These are phyloP conservation scores for Neotoxoptera formosana DNA, from an alignment of 1,140 invertebrate species.

Conservation along the genomic window DNA sequence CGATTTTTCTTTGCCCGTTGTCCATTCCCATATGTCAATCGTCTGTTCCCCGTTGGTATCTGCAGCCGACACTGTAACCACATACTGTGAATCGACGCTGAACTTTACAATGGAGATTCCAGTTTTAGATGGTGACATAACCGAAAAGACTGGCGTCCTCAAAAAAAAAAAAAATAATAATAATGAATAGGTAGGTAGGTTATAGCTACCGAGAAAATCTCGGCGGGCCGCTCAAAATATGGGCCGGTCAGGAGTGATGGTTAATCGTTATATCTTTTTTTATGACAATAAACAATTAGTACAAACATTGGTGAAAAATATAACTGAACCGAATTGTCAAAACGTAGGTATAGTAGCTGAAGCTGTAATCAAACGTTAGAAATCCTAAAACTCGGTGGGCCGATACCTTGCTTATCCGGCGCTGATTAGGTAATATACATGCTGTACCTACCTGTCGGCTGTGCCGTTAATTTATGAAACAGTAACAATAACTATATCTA, in stretches of 20 bases:
- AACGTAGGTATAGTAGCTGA: too few species aligned
- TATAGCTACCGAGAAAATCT: too few species aligned
- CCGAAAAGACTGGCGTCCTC: neutral
- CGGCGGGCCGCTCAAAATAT: too few species aligned
- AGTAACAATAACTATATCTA: neutral
- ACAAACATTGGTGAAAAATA: too few species aligned
- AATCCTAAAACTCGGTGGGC: too few species aligned
- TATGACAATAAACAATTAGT: too few species aligned
- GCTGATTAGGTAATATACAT: neutral
- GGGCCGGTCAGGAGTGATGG: too few species aligned
- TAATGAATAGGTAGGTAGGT: neutral
- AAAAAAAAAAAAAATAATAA: neutral
- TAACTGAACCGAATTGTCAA: too few species aligned
- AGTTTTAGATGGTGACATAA: neutral
- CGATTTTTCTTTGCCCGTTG: neutral
- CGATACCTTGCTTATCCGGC: too few species aligned
- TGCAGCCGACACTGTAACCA: constrained; percentile 6
- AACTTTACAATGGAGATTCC: constrained; percentile 30
- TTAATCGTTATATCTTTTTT: too few species aligned
- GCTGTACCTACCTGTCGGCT: neutral
- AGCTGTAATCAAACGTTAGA: too few species aligned
- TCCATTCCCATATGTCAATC: constrained; percentile 8
- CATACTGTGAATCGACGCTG: constrained; percentile 19
- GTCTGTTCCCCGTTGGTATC: neutral
- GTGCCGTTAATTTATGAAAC: neutral